Base-by-base conservation (phyloP, 2,888 invertebrate genomes). In the Ditula angustiorana region DNA sequence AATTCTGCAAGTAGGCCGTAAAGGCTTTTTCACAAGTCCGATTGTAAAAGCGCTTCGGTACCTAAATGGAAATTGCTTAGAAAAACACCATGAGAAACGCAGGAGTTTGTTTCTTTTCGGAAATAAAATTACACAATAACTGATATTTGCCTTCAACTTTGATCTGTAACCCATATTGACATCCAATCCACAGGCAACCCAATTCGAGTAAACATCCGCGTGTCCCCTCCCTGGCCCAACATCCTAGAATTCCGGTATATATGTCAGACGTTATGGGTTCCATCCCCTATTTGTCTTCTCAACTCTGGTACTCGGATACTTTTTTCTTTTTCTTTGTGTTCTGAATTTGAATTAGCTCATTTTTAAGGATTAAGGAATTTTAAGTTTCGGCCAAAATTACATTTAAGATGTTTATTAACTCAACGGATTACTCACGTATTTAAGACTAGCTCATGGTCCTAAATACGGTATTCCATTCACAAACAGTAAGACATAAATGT, bases 201-300 rank as follows among this genome's bases (percentile, higher is more conserved):
- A 7, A 19, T 28, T 7, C 16, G 10, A 11, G 10, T 11, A 44
- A 47, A 49, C 13, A 46, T 57, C 46, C 23, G 11, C 28, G 5
- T 26, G 23, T 57, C 56, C 49, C 62, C 30, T 50, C 62, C 41
- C 30, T 33, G 23, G 24, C 16, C 8, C 28, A 24, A 16, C 5
- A 50, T 30, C 24, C 62, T 49, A 62, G 56, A 50, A 30, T 35
- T 57, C 41, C 56, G 50, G 37, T 58, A 58, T 57, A 44, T 49
- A 58, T 58, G 52, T 63, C 57, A 44, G 44, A 26, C 52, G 52
- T 46, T 52, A 58, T 58, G 44, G 63, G 35, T 46, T 35, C 21
- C 24, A 52, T 63, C 58, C 63, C 52, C 63, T 63, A 63, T 63
- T 63, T 63, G 46, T 63, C 63, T 63, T 63, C 46, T 52, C 33